These are phyloP conservation scores for Parascotia fuliginaria DNA, from an alignment of 2,888 invertebrate species.

Conservation along the genomic window DNA sequence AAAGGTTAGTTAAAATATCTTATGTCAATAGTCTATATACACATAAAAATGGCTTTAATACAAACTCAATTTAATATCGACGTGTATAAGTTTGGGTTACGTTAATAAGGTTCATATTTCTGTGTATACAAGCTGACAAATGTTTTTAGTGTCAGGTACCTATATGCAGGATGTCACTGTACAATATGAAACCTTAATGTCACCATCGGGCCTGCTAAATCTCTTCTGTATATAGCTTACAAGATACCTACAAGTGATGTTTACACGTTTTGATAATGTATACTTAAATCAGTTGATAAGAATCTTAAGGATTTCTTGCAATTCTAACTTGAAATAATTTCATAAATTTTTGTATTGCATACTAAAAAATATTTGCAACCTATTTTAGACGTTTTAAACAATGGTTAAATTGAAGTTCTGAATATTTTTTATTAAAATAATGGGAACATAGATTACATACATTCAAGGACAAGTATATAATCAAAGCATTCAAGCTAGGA, in stretches of 20 bases:
- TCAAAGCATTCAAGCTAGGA: no score
- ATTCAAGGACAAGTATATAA: no score
- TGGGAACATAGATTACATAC: no score
- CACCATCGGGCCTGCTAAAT: constrained; percentile 54
- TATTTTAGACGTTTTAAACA: no score
- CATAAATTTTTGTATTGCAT: no score
- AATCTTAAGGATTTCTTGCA: no score
- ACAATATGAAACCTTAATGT: constrained; percentile 28
- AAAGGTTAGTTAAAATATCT: neutral
- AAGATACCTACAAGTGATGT: constrained; percentile 9
- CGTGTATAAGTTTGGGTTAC: neutral
- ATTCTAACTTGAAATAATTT: no score
- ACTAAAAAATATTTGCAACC: no score
- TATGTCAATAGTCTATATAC: neutral
- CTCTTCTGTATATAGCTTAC: constrained; percentile 76
- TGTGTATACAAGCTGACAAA: neutral
- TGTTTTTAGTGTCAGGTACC: neutral
- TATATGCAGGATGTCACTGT: constrained; percentile 32
- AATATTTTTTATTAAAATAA: no score
- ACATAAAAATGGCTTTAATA: neutral
- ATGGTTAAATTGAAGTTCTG: no score
- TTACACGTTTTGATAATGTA: constrained; percentile 23
- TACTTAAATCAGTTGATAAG: neutral
- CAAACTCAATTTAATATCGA: neutral
- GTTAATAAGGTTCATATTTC: neutral